Evolutionary conservation across 2,888 invertebrate species (phyloP), one percentile per base, ranked within the genome.

Genomic region (Xestoiulus laeticollis): DNA sequence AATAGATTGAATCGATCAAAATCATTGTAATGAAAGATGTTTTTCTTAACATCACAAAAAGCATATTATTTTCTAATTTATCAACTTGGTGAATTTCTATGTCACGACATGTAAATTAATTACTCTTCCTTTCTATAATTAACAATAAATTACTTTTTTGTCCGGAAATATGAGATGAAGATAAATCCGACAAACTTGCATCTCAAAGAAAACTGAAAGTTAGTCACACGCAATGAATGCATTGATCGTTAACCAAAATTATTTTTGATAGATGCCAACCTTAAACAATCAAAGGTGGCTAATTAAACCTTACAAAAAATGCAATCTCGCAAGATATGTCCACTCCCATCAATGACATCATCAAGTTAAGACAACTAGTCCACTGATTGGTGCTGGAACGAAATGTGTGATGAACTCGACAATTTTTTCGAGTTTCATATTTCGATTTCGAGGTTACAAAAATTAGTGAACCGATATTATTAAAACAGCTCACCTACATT

Each of bases 401-500:
- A 68, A 68, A 26, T 68, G 68, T 68, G 68, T 10, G 12, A 26
- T 68, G 68, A 26, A 26, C 68, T 26, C 26, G n/a, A 68, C 22
- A 68, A 68, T 10, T n/a, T n/a, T 6, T 14, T 59, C n/a, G 14
- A 19, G 26, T 26, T 26, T 68, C 68, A 26, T 68, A 68, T 26
- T 68, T 12, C 26, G 68, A 68, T 68, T 68, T 68, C 26, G 68
- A 68, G 68, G 68, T 68, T 68, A 26, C 68, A 68, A 68, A 26
- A 68, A 68, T n/a, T 68, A 68, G 68, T 68, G 68, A 68, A 68
- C 68, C 68, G 26, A 26, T 48, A n/a, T 22, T 59, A 59, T 59
- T 59, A 59, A 59, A 68, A 68, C n/a, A 68, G n/a, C 22, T 68
- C 68, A 68, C 68, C 68, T 68, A 68, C 68, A 68, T 68, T 26